Evolutionary conservation across 2,797 vertebrate genomes (phyloP).

Genomic region (Eulemur albifrons): DNA sequence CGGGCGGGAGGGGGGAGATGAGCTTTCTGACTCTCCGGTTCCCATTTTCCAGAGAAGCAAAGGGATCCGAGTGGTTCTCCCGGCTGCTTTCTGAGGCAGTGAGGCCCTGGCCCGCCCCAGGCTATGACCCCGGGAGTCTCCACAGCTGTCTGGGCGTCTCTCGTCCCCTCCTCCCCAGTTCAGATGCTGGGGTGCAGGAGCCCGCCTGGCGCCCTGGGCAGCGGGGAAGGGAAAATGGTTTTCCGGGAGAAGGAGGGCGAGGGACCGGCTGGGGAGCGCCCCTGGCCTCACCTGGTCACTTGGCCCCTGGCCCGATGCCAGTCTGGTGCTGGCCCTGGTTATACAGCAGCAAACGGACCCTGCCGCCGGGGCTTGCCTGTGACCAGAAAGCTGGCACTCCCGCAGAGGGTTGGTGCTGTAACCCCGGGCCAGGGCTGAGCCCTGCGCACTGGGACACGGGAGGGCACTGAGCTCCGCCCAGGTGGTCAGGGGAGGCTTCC

Average conservation of each 20-base stretch:
- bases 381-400: neutral
- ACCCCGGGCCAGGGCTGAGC: neutral
- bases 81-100: neutral
- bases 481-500: neutral
- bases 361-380: neutral
- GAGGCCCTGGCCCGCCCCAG: neutral
- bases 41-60: neutral
- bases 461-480: neutral
- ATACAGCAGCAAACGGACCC: neutral
- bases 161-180: neutral
- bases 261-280: neutral
- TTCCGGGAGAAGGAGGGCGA: no score
- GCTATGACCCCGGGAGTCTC: neutral
- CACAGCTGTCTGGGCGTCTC: neutral
- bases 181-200: neutral
- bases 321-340: neutral
- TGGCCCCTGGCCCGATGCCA: neutral
- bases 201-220: neutral
- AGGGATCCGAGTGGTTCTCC: neutral
- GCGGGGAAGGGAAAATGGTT: neutral
- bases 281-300: neutral
- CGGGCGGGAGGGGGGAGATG: neutral
- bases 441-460: fast-evolving
- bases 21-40: neutral
- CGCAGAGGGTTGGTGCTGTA: neutral